Evolutionary conservation across 2,113 vertebrate species (phyloP), one percentile per base, ranked within the genome.

Genomic region (Ariopsis seemanni): DNA sequence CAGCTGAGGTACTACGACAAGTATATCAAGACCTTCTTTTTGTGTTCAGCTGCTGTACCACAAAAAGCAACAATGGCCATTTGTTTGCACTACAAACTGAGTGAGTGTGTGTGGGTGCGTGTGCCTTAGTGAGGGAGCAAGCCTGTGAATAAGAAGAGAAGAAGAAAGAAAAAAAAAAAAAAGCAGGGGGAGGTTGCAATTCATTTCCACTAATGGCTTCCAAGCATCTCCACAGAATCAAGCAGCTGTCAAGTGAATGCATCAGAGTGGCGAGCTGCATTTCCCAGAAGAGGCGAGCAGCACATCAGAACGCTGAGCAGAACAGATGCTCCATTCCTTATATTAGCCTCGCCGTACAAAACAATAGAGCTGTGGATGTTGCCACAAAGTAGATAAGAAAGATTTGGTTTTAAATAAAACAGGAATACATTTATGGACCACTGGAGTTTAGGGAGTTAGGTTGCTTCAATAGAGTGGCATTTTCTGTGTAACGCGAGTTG

Each of bases 151-250:
- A 60, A 77, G 42, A 60, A 25, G 63, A 20, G 42, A 10, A 15
- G 11, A 25, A 34, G 57, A 27, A 60, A 85, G 14, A 65, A 75
- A 34, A 65, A 27, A 60, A 85, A 20, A 65, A 75, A 65, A 65
- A 55, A 82, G 86, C 74, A 86, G 77, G 88, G 86, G 93, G 91
- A 94, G 94, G 94, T 95, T 96, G 95, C 95, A 96, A 96, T 96
- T 96, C 96, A 96, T 94, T 96, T 95, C 94, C 95, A 96, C 95
- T 96, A 97, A 97, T 96, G 96, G 95, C 94, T 96, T 95, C 96
- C 95, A 93, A 96, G 96, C 95, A 96, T 95, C 93, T 94, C 94
- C 94, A 95, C 93, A 94, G 95, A 95, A 96, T 95, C 94, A 95
- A 94, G 93, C 96, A 96, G 96, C 96, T 97, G 96, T 96, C 96